phyloP scores from a whole-genome alignment of 2,888 invertebrate genomes.

The Eupithecia abbreviata region DNA sequence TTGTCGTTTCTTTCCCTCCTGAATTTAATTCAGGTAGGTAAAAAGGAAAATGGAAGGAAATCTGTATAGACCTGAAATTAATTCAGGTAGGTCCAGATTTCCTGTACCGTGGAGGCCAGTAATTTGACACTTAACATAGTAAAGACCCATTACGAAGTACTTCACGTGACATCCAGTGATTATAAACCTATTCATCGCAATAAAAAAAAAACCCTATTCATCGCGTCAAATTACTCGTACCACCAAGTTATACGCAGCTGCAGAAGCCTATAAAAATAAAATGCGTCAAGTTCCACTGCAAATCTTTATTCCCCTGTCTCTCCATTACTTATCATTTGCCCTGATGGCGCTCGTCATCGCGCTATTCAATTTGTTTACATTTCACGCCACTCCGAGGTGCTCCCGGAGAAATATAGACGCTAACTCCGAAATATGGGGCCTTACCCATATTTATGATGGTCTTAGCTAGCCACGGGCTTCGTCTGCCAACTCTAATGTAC shows the following conservation, averaged over 20 bases:
- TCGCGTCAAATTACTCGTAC: background rate
- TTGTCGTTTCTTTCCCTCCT: too few relatives aligned
- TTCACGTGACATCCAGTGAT: background rate
- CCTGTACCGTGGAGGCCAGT: too few relatives aligned
- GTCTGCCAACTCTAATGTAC: slow-evolving; percentile 66
- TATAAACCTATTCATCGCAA: background rate
- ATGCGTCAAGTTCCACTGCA: slow-evolving; percentile 28
- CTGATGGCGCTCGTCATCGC: slow-evolving; percentile 72
- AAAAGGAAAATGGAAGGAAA: too few relatives aligned
- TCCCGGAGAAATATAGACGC: slow-evolving; percentile 68
- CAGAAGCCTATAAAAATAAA: slow-evolving; percentile 8
- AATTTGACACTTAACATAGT: background rate
- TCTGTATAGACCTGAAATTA: too few relatives aligned
- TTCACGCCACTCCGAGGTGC: slow-evolving; percentile 80
- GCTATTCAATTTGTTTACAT: slow-evolving; percentile 83
- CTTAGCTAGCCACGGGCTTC: slow-evolving; percentile 62
- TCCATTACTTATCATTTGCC: slow-evolving; percentile 80
- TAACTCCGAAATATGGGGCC: slow-evolving; percentile 79
- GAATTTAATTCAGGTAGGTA: too few relatives aligned
- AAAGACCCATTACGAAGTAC: background rate
- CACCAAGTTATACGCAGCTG: background rate
- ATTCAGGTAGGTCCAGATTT: too few relatives aligned
- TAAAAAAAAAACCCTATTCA: background rate
- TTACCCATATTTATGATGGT: slow-evolving; percentile 77
- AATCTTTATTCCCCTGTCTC: slow-evolving; percentile 36